Base-by-base conservation (phyloP, 2,888 invertebrate genomes). In the Phrixothrix hirtus region DNA sequence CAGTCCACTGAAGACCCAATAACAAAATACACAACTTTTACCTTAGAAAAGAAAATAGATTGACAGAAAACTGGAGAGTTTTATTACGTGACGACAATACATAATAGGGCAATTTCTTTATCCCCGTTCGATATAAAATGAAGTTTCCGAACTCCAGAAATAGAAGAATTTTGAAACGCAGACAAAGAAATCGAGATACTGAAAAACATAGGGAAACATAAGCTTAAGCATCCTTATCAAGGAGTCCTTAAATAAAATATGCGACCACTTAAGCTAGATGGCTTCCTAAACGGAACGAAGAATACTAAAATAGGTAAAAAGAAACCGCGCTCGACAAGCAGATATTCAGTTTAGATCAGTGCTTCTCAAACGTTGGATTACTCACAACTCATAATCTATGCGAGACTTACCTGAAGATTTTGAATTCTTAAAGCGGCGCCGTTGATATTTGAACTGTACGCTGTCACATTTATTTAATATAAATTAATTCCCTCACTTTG, bases 1-100 rank as follows among this genome's bases (percentile, higher is more conserved):
- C n/a, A n/a, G n/a, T n/a, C n/a, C n/a, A n/a, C n/a, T n/a, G n/a
- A n/a, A n/a, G 47, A 53, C 42, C 47, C 43, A 37, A 47, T 47
- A 47, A 47, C 27, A 47, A 42, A 52, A 47, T 34, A 47, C 42
- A 53, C 42, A 47, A 47, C 42, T 52, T 52, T 45, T 31, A 46
- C 37, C 47, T 46, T 38, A 32, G 42, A 46, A 42, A 46, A 41
- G 42, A 34, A 53, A 47, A 37, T 53, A 26, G 53, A 47, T 43
- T 46, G 49, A 38, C 49, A 49, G 49, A 43, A 36, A 36, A 36
- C 37, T 36, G 31, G 49, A 37, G 43, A 42, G 49, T 25, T 43
- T 43, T 42, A 43, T 42, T 43, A 49, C 49, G 49, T 49, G 49
- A 49, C 43, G 32, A 49, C 27, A 49, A 30, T 49, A 43, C 36